Evolutionary conservation across 2,797 vertebrate species (phyloP).

Genomic region (Botia kubotai): DNA sequence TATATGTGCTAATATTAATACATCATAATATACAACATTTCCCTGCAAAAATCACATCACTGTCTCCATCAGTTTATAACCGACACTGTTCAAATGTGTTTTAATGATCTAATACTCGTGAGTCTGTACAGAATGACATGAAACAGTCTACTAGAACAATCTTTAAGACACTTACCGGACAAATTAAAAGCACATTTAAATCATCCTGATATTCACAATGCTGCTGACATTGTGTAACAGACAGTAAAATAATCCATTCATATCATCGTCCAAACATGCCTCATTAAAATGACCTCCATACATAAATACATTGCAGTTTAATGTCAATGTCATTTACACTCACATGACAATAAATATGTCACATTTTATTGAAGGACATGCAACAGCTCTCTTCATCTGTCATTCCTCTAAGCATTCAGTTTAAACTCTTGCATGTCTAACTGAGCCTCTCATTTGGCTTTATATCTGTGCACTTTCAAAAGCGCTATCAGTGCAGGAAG

Average conservation of each 20-base stretch:
- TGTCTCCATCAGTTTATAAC: background rate
- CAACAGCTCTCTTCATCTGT: too few relatives aligned
- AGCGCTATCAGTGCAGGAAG: background rate
- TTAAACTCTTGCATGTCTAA: background rate
- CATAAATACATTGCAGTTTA: background rate
- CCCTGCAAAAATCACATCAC: background rate
- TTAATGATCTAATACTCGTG: background rate
- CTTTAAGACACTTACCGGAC: background rate
- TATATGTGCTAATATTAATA: too few relatives aligned
- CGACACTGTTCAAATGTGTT: background rate
- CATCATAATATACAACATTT: too few relatives aligned
- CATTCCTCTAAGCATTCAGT: too few relatives aligned
- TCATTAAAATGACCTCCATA: background rate
- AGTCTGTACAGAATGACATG: background rate
- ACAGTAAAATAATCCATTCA: background rate
- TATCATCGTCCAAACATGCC: background rate
- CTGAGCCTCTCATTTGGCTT: background rate
- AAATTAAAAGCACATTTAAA: background rate
- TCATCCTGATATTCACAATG: background rate
- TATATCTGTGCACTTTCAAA: conserved; percentile 20
- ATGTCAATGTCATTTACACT: too few relatives aligned
- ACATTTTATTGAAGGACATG: too few relatives aligned
- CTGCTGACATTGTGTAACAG: background rate
- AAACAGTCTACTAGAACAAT: background rate
- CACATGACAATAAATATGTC: too few relatives aligned